Base-by-base conservation (phyloP, 2,888 invertebrate genomes). In the Brenthis hecate region DNA sequence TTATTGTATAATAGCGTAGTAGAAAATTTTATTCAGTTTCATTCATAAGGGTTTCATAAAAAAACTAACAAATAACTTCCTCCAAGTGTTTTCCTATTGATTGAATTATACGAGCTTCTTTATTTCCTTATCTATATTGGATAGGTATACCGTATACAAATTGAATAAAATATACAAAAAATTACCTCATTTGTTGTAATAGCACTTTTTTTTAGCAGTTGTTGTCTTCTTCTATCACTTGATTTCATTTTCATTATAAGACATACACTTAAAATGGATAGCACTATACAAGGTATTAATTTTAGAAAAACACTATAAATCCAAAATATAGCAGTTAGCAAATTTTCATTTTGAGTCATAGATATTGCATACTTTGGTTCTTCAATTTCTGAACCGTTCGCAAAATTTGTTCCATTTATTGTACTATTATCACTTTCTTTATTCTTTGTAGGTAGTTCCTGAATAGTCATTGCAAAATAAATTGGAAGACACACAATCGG, bases 271-370 rank as follows among this genome's bases (percentile, higher is more conserved):
- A 97, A 91, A 77, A 97, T 95, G 0, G 98, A 98, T 62, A 99
- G 88, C 47, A 97, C 95, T 79, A 97, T 93, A 86, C 98, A 98
- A 0, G 99, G 99, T 77, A 98, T 95, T 63, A 99, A 92, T 89
- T 99, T 99, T 76, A 98, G 96, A 70, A 98, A 95, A 51, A 98
- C 97, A 83, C 98, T 96, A 88, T 98, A 98, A 78, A 98, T 95
- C 96, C 97, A 97, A 84, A 98, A 97, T 86, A 97, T 98, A 23
- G 96, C 94, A 63, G 94, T 94, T 72, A 95, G 88, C 64, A 95
- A 87, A 36, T 93, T 89, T 78, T 93, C 94, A 79, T 95, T 95
- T 74, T 93, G 93, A 73, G 96, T 96, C 84, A 95, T 94, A 66
- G 92, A 93, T 13, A 97, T 93, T 50, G 94, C 93, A 84, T 96